Conservation (phyloP, 2,888 invertebrate genomes). For the Dione juno region DNA sequence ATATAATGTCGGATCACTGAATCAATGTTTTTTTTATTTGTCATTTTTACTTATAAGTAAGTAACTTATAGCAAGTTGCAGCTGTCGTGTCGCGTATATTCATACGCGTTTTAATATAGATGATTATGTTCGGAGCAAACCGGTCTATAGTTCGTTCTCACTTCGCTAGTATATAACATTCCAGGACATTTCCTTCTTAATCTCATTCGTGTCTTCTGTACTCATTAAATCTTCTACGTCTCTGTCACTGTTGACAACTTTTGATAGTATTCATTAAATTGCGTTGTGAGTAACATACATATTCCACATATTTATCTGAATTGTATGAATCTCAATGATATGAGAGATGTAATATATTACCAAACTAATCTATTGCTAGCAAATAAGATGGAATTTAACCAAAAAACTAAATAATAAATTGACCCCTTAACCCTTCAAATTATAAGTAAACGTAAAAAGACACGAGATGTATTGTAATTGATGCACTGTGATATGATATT, state of each 20-base stretch:
- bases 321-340: background rate
- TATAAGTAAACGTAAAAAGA: conserved; percentile 30
- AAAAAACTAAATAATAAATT: conserved; percentile 1
- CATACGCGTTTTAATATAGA: too few species aligned
- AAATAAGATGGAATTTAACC: background rate
- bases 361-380: background rate
- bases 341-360: conserved; percentile 2
- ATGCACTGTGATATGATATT: conserved; percentile 49
- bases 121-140: too few species aligned
- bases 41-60: background rate
- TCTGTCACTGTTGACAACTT: too few species aligned
- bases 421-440: conserved; percentile 1
- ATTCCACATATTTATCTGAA: too few species aligned
- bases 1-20: background rate
- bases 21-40: background rate
- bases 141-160: background rate
- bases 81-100: background rate
- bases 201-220: too few species aligned
- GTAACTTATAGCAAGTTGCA: background rate
- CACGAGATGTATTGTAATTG: conserved; percentile 43
- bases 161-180: too few species aligned
- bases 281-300: too few species aligned
- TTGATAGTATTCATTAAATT: background rate
- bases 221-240: too few species aligned
- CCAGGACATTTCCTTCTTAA: too few species aligned